Percentiles rank a stretch among this genome's conserved stretches.
Evolutionary conservation across 1,140 invertebrate genomes (phyloP).

Genomic region (Halyomorpha halys): DNA sequence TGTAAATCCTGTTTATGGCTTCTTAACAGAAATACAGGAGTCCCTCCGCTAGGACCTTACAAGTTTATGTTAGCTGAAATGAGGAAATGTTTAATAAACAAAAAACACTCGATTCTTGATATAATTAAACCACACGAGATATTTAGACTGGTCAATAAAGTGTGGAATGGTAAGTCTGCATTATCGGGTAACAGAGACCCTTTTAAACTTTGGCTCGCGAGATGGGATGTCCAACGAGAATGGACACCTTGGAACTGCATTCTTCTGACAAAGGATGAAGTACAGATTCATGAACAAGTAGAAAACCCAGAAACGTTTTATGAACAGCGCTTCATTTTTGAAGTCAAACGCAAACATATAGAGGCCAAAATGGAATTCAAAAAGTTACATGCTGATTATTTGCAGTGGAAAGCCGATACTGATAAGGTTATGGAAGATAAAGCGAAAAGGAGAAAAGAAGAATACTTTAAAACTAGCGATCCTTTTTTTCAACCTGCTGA

Average conservation of each 20-base stretch:
- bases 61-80: neutral
- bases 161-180: conserved; percentile 55
- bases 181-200: conserved; percentile 49
- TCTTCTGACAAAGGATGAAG: conserved; percentile 51
- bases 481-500: no score
- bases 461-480: no score
- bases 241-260: conserved; percentile 67
- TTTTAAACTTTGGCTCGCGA: conserved; percentile 44
- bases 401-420: no score
- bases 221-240: conserved; percentile 45
- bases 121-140: conserved; percentile 38
- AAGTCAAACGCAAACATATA: no score
- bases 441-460: no score
- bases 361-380: no score
- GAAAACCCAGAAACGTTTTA: neutral
- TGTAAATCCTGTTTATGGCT: neutral
- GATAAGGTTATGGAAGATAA: no score
- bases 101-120: neutral
- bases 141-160: conserved; percentile 49
- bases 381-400: no score
- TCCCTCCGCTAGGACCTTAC: neutral
- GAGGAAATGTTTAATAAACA: neutral
- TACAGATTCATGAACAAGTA: conserved; percentile 41
- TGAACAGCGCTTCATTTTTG: no score
- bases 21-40: neutral